Evolutionary conservation across 2,888 invertebrate species (phyloP), one percentile per base, ranked within the genome.

Genomic region (Drosophila villosipedis): DNA sequence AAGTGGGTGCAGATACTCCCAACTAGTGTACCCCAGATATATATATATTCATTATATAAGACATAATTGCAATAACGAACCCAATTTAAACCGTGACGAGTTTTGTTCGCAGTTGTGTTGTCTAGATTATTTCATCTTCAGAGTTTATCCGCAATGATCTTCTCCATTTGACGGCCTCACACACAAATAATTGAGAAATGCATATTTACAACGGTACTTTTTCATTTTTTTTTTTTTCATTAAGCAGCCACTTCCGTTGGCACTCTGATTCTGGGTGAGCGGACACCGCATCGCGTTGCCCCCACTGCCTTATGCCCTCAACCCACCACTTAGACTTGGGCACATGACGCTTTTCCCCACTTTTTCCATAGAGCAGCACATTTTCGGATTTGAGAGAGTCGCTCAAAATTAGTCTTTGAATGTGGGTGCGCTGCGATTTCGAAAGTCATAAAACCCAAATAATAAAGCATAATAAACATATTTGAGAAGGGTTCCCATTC

Each of bases 171-270:
- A 73, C 70, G 61, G 68, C 75, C 75, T 71, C 76, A 80, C 76
- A 39, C 57, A 82, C 76, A 78, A 83, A 75, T 84, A 85, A 89
- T 89, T 85, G 78, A 78, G 78, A 76, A 80, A 76, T 89, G 79
- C 76, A 82, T 75, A 78, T 86, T 73, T 50, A 39, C 69, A 81
- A 72, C 70, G 82, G 78, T 72, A 35, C n/a, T 39, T 69, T 62
- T 61, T 28, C 43, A 60, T 62, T 73, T 28, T 25, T 25, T 19
- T 39, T 28, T 43, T 35, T 73, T 76, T 61, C 70, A 75, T 68
- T 81, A 89, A 88, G 89, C 88, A 84, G 83, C 76, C 78, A 90
- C 86, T 89, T 90, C 89, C 89, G 90, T 76, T 80, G 68, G 64
- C 72, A 79, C 79, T 66, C 79, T 64, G 68, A 75, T 76, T 76